Base-by-base conservation (phyloP, 2,888 invertebrate genomes). In the Andrena praecox region DNA sequence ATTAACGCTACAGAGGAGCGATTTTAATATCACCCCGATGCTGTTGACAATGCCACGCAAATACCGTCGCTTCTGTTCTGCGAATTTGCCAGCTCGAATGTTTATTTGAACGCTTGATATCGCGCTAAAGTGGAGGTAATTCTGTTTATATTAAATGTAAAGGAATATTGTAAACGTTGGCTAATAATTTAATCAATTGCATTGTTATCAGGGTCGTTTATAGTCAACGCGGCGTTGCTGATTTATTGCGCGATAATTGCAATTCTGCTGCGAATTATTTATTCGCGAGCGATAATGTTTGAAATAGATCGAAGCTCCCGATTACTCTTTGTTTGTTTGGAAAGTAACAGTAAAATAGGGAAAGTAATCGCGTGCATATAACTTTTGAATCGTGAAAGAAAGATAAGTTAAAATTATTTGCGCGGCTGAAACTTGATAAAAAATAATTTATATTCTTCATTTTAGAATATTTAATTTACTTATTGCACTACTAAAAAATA, bases 11-110 rank as follows among this genome's bases (percentile, higher is more conserved):
- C 33, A 24, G 27, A 52, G 63, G 35, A 27, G 35, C 27, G 63
- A 70, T 75, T 70, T 80, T 69, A 67, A 70, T 66, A 70, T 66
- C 62, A 29, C 31, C 16, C 12, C 24, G 8, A 24, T 3, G 12
- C n/a, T 66, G n/a, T 52, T 52, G 31, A 48, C 42, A 62, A 62
- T 62, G 29, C 4, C 20, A 42, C 31, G 62, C 62, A 27, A 63
- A 76, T 42, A 66, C 8, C 31, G 31, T 33, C 24, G 62, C 52
- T 20, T 12, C 20, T 33, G 12, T 48, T 56, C 5, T 8, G 42
- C 2, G 10, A 10, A 27, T 77, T 80, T 52, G 70, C 50, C 60
- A 52, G 33, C 33, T 35, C n/a, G n/a, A 2, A 16, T 72, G 67
- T 69, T 50, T 68, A 69, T 78, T 68, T 59, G 29, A 8, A 35